Conservation (phyloP, 2,113 vertebrate genomes). For the Sander vitreus region DNA sequence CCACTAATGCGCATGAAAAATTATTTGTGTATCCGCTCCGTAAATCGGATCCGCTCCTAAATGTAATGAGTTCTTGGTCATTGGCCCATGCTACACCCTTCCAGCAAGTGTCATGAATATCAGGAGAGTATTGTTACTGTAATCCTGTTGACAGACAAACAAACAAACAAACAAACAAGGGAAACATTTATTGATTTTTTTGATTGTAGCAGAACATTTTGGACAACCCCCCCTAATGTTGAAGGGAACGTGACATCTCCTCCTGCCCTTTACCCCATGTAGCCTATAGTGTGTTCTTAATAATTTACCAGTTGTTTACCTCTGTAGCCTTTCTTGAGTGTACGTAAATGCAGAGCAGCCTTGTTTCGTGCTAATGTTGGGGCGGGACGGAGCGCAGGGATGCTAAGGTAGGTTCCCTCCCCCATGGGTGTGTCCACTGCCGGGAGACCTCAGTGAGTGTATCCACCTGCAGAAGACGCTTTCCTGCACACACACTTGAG, state of each 20-base stretch:
- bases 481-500: slow-evolving; percentile 57
- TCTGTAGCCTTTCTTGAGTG: slow-evolving; percentile 12
- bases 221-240: background rate
- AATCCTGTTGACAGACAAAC: no score
- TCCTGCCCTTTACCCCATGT: background rate
- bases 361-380: slow-evolving; percentile 34
- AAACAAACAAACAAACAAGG: background rate
- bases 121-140: no score
- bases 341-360: slow-evolving; percentile 6
- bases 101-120: no score
- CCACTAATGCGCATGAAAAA: no score
- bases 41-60: no score
- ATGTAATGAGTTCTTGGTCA: no score
- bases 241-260: background rate
- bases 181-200: background rate
- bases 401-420: slow-evolving; percentile 83
- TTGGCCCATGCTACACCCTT: no score
- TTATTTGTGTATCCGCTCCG: no score
- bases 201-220: background rate
- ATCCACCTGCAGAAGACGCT: slow-evolving; percentile 84
- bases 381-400: slow-evolving; percentile 50
- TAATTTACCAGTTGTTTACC: slow-evolving; percentile 14
- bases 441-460: slow-evolving; percentile 68
- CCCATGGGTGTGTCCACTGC: slow-evolving; percentile 81
- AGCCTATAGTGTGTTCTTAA: background rate